Evolutionary conservation across 2,113 vertebrate genomes (phyloP).

Genomic region (Burhinus bistriatus): DNA sequence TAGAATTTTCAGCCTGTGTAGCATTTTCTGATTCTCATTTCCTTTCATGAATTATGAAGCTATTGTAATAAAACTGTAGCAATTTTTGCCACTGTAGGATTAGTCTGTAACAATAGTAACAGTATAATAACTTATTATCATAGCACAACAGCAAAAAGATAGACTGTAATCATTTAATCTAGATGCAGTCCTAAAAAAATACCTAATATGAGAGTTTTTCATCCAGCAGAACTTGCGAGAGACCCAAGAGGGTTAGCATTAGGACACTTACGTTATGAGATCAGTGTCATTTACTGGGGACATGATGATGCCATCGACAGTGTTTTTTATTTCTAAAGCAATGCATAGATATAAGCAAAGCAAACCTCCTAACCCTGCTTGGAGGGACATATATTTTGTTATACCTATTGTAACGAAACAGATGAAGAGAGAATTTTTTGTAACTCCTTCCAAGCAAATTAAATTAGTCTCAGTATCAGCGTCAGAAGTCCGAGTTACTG

Average conservation of each 20-base stretch:
- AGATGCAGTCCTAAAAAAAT: background rate
- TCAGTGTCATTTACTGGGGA: background rate
- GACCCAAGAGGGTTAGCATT: background rate
- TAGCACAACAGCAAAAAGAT: background rate
- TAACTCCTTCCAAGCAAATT: background rate
- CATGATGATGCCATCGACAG: background rate
- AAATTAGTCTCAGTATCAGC: background rate
- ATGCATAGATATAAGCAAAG: background rate
- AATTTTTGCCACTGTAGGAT: background rate
- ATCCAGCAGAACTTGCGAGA: background rate
- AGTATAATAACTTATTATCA: background rate
- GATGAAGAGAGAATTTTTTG: background rate
- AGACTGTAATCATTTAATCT: background rate
- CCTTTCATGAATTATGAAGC: background rate
- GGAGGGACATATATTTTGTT: background rate
- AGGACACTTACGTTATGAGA: background rate
- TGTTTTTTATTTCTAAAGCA: background rate
- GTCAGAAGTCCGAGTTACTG: background rate
- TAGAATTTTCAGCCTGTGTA: background rate
- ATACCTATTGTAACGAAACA: background rate
- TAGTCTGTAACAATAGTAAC: background rate
- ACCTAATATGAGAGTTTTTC: background rate
- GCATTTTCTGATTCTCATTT: background rate
- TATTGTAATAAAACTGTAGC: background rate
- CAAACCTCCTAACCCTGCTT: background rate